Evolutionary conservation across 2,888 invertebrate species (phyloP).

Genomic region (Netelia virgata): DNA sequence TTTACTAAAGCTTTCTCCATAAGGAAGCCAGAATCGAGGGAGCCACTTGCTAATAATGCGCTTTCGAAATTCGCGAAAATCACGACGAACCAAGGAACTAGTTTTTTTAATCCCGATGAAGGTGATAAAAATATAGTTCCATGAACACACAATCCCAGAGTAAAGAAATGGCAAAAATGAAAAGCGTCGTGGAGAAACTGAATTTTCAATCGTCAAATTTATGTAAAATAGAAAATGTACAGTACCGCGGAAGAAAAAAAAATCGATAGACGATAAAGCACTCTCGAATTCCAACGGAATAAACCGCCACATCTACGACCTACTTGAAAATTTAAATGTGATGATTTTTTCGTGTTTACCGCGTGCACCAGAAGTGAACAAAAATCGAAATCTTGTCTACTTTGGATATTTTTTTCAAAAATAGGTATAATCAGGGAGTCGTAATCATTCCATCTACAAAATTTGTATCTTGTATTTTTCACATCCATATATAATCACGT

Average conservation of each 20-base stretch:
- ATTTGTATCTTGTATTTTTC: background rate
- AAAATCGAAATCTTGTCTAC: background rate
- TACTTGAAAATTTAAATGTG: conserved; percentile 32
- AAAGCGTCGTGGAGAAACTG: background rate
- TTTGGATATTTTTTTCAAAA: background rate
- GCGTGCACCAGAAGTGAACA: background rate
- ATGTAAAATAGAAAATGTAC: background rate
- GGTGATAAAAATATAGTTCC: background rate
- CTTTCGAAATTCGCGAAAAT: too few species aligned
- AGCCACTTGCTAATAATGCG: too few species aligned
- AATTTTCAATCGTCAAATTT: background rate
- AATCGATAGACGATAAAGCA: background rate
- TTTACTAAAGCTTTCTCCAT: too few species aligned
- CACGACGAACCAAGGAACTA: too few species aligned
- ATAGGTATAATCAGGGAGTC: background rate
- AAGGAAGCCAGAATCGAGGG: too few species aligned
- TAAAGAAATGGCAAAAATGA: conserved; percentile 2
- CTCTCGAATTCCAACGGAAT: conserved; percentile 46
- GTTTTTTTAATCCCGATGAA: background rate
- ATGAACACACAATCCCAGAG: background rate
- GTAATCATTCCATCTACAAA: background rate
- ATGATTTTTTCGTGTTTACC: background rate
- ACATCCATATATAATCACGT: background rate
- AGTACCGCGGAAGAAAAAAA: background rate
- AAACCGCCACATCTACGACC: conserved; percentile 30